Evolutionary conservation across 2,888 invertebrate species (phyloP), one percentile per base, ranked within the genome.

Genomic region (Schizotus pectinicornis): DNA sequence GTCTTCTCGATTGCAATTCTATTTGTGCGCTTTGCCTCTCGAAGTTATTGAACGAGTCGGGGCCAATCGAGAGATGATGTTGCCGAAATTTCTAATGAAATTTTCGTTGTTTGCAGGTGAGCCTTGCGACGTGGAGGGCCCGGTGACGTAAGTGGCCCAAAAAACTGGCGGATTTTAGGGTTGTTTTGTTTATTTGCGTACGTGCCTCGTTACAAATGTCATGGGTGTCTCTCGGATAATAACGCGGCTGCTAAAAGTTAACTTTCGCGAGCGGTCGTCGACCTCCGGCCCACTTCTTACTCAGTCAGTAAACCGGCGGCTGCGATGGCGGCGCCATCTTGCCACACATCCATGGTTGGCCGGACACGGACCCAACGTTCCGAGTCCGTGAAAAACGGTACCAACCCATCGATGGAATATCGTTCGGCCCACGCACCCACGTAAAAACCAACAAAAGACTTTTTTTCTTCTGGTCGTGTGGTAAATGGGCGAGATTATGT

Each of bases 201-300:
- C 53, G 37, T 38, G 54, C 35, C 48, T 39, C 6, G 2, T 35
- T 55, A 62, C 59, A 70, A 69, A 70, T 70, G 70, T 70, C 69
- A 70, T 67, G 67, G 68, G 69, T 70, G 45, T 42, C 38, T 33
- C 62, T 67, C 62, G 64, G 61, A 65, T 39, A 62, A 65, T 67
- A 58, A 61, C 56, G 61, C 51, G 59, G 63, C 65, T 63, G 65
- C 59, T 65, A 22, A 22, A 22, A 22, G 22, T 22, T 22, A 72
- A 76, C 76, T 76, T 76, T 76, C 76, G 74, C 74, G 74, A 62
- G 70, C 67, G 75, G 73, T 70, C 72, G 61, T 62, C 64, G 74
- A 75, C 67, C 75, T 59, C 73, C 75, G 74, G 73, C 74, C 75
- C 75, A 76, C 76, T 76, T 76, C 74, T 75, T 70, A 75, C 72